These are phyloP conservation scores for Typhlomys cinereus DNA, from an alignment of 2,113 vertebrate genomes.

Conservation along the genomic window DNA sequence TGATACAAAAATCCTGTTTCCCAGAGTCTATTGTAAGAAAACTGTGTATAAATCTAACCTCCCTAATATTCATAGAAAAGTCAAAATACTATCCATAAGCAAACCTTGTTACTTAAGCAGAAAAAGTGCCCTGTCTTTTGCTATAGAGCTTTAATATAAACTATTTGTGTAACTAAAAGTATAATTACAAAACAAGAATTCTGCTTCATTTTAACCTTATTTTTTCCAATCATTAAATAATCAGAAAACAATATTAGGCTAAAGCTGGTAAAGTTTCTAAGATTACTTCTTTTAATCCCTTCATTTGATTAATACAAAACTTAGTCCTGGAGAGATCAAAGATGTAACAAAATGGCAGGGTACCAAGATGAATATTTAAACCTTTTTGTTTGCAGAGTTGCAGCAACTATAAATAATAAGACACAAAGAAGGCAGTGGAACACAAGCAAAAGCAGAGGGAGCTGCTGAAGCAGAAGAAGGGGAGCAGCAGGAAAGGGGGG, in stretches of 20 bases:
- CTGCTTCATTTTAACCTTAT: slow-evolving; percentile 42
- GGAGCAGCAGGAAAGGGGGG: background rate
- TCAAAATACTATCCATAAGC: background rate
- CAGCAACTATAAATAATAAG: background rate
- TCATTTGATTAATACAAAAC: background rate
- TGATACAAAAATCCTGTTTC: slow-evolving; percentile 27
- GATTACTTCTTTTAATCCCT: background rate
- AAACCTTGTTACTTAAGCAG: slow-evolving; percentile 22
- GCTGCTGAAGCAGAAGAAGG: background rate
- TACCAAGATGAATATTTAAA: background rate
- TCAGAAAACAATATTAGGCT: background rate
- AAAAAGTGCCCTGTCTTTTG: background rate
- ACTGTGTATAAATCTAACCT: background rate
- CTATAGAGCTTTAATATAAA: background rate
- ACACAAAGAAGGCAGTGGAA: background rate
- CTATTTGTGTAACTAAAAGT: background rate
- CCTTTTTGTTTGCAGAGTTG: background rate
- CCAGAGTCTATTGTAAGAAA: background rate
- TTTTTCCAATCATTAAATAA: background rate
- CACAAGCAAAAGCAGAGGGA: too few relatives aligned
- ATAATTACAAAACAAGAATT: background rate
- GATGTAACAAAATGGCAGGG: background rate
- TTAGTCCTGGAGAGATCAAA: background rate
- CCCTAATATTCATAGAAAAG: background rate
- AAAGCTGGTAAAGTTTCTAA: background rate